Evolutionary conservation across 2,113 vertebrate genomes (phyloP).

Genomic region (Pseudonaja textilis): DNA sequence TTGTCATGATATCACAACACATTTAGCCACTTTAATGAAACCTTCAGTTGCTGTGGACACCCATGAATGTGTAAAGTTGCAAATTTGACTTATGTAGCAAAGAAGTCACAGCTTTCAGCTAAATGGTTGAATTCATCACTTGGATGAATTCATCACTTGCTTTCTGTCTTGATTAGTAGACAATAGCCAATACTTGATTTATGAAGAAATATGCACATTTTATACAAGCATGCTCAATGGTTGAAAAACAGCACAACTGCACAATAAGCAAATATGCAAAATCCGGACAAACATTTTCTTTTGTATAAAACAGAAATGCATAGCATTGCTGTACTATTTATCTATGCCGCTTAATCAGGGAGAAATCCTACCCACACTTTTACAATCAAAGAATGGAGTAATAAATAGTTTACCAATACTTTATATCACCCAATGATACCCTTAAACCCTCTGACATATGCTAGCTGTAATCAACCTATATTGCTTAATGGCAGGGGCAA

Average conservation of each 20-base stretch:
- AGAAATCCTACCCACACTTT: neutral
- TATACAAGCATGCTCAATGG: neutral
- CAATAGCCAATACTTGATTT: neutral
- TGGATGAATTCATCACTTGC: neutral
- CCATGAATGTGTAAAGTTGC: neutral
- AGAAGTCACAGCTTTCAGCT: neutral
- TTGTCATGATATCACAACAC: neutral
- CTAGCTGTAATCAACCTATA: slow-evolving; percentile 40
- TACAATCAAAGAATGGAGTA: slow-evolving; percentile 17
- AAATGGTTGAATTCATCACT: neutral
- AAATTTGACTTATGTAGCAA: neutral
- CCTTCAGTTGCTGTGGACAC: neutral
- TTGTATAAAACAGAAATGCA: slow-evolving; percentile 16
- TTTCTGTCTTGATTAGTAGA: neutral
- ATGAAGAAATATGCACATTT: neutral
- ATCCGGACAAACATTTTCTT: neutral
- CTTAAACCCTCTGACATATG: slow-evolving; percentile 25
- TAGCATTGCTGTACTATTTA: slow-evolving; percentile 1
- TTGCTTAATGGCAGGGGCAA: slow-evolving; percentile 24
- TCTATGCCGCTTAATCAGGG: neutral
- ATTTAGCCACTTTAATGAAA: neutral
- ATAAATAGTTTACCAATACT: slow-evolving; percentile 4
- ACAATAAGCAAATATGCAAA: neutral
- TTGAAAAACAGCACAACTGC: neutral
- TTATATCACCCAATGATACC: slow-evolving; percentile 45